These are phyloP conservation scores for Apantesis nais DNA, from an alignment of 2,888 invertebrate genomes.

Conservation along the genomic window DNA sequence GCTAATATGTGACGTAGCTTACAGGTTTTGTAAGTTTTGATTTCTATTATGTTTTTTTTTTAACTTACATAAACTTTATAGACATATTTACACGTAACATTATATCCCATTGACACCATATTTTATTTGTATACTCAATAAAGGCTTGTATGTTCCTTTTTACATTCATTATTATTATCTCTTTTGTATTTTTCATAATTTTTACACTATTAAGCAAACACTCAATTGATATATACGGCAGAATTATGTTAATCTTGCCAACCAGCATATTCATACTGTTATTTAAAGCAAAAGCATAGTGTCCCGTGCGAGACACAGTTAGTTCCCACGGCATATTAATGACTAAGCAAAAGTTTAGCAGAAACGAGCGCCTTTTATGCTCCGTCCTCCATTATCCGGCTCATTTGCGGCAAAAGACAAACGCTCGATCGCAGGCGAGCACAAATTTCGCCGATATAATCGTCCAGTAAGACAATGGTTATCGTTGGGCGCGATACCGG, in stretches of 20 bases:
- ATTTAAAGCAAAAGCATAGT: constrained; percentile 35
- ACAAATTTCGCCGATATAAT: constrained; percentile 83
- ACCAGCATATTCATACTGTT: not conserved
- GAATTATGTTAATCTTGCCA: not conserved
- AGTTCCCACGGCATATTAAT: constrained; percentile 80
- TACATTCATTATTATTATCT: not conserved
- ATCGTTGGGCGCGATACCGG: constrained; percentile 76
- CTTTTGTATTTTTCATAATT: not conserved
- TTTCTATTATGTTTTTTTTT: not conserved
- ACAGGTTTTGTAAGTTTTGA: too few species aligned
- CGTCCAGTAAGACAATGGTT: constrained; percentile 78
- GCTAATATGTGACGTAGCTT: too few species aligned
- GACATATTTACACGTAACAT: not conserved
- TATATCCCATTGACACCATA: not conserved
- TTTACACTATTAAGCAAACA: not conserved
- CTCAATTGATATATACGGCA: not conserved
- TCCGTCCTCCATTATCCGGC: constrained; percentile 72
- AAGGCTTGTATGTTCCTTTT: not conserved
- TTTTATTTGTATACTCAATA: not conserved
- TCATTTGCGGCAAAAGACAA: constrained; percentile 84
- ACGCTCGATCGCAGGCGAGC: constrained; percentile 76
- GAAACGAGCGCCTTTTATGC: constrained; percentile 76
- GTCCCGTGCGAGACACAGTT: constrained; percentile 42
- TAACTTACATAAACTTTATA: not conserved
- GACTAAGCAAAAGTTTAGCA: constrained; percentile 78